Percentiles rank a stretch among this genome's conserved stretches.
These are phyloP conservation scores for Notiomystis cincta DNA, from an alignment of 2,113 vertebrate species.

Conservation along the genomic window DNA sequence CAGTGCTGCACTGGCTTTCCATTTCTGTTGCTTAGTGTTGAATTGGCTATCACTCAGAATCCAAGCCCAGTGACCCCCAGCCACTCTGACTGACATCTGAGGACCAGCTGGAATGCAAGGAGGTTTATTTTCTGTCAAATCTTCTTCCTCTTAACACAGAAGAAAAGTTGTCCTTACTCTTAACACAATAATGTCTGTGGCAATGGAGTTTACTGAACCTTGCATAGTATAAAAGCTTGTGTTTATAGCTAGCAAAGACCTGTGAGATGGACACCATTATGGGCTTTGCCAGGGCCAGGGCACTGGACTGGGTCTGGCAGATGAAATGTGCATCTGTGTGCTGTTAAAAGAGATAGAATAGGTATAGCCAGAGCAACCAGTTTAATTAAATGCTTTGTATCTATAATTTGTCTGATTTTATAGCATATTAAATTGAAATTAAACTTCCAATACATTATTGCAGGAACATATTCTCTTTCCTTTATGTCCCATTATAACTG, in stretches of 20 bases:
- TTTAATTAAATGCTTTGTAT: conserved; percentile 37
- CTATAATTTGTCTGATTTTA: conserved; percentile 18
- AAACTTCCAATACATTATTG: conserved; percentile 15
- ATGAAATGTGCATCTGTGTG: background rate
- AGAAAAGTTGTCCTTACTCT: background rate
- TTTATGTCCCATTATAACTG: conserved; percentile 24
- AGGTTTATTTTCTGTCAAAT: background rate
- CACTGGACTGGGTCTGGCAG: background rate
- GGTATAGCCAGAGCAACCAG: background rate
- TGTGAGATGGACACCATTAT: background rate
- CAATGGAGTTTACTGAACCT: background rate
- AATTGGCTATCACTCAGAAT: background rate
- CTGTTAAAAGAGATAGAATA: background rate
- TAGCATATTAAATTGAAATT: conserved; percentile 43
- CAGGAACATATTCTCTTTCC: conserved; percentile 18
- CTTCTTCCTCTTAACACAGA: background rate
- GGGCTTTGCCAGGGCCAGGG: background rate
- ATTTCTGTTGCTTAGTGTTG: background rate
- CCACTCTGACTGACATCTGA: background rate
- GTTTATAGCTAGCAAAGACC: background rate
- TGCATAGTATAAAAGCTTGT: background rate
- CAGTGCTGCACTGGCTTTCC: background rate
- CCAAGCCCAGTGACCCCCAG: background rate
- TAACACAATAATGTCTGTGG: background rate
- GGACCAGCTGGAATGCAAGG: background rate